A percentile compares a stretch with the other conserved stretches of the same genome.
Conservation (phyloP, 1,140 invertebrate genomes). For the Harlomillsia oculata region DNA sequence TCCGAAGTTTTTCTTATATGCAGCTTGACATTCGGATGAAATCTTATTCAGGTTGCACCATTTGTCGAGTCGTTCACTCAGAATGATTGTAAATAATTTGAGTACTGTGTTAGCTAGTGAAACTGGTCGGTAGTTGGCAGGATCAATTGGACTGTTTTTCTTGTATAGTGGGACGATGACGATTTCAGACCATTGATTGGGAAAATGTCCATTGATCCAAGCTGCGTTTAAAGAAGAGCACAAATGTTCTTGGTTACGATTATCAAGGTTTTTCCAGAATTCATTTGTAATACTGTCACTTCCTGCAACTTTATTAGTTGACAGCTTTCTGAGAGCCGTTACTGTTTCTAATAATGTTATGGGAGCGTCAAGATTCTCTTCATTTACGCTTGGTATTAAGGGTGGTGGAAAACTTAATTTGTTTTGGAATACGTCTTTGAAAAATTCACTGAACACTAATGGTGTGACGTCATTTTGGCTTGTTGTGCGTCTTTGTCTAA, state of each 20-base stretch:
- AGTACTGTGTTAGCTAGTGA: conserved; percentile 9
- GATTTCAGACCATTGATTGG: neutral
- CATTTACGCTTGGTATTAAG: no score
- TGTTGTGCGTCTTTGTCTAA: no score
- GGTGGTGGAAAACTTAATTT: no score
- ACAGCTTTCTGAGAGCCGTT: neutral
- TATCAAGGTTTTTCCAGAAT: conserved; percentile 5
- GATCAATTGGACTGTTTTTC: conserved; percentile 1
- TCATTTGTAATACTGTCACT: conserved; percentile 20
- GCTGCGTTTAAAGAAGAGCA: neutral
- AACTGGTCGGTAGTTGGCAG: conserved; percentile 15
- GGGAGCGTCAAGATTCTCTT: neutral
- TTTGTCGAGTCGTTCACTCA: conserved; percentile 21
- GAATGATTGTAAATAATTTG: conserved; percentile 32
- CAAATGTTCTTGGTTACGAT: neutral
- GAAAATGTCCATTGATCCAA: neutral
- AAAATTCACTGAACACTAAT: no score
- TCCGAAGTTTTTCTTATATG: conserved; percentile 9
- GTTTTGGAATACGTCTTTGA: no score
- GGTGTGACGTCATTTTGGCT: no score
- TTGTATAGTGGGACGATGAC: conserved; percentile 11
- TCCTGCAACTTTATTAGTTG: conserved; percentile 8
- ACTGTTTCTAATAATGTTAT: neutral
- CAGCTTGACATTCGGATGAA: conserved; percentile 31
- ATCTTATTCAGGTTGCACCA: conserved; percentile 25